These are phyloP conservation scores for Eueremaeus valkanovi DNA, from an alignment of 2,888 invertebrate species.

Conservation along the genomic window DNA sequence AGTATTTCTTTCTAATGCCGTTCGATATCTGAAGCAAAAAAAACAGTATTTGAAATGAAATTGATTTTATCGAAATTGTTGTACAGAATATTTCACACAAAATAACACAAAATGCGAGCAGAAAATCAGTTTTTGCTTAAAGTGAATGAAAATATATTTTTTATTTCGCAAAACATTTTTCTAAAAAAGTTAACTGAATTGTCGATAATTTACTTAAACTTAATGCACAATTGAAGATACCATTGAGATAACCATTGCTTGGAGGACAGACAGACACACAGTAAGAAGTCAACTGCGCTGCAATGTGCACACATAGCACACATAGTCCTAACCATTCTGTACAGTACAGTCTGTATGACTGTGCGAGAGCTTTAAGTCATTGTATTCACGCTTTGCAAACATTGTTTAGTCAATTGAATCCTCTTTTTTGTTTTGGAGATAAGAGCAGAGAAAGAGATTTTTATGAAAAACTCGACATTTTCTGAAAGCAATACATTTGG, in stretches of 20 bases:
- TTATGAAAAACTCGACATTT: background rate
- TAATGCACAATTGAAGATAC: slow-evolving; percentile 27
- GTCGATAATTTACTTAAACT: slow-evolving; percentile 16
- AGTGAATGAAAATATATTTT: background rate
- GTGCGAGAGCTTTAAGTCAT: slow-evolving; percentile 26
- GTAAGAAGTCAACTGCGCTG: background rate
- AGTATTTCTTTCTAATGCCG: background rate
- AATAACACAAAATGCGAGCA: background rate
- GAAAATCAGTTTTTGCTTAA: background rate
- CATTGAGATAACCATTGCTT: background rate
- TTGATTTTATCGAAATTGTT: slow-evolving; percentile 21
- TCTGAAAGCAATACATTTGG: background rate
- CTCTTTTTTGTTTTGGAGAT: slow-evolving; percentile 19
- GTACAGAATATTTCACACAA: background rate
- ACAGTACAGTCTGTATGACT: background rate
- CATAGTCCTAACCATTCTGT: background rate
- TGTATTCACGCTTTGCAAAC: slow-evolving; percentile 34
- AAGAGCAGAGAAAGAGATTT: background rate
- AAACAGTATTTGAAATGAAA: background rate
- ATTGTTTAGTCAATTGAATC: slow-evolving; percentile 35
- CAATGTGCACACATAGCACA: background rate
- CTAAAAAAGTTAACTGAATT: slow-evolving; percentile 13
- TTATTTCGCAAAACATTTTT: background rate
- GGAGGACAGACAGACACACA: background rate
- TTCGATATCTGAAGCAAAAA: background rate